Evolutionary conservation across 2,797 vertebrate genomes (phyloP), one percentile per base, ranked within the genome.

Genomic region (Fratercula arctica): DNA sequence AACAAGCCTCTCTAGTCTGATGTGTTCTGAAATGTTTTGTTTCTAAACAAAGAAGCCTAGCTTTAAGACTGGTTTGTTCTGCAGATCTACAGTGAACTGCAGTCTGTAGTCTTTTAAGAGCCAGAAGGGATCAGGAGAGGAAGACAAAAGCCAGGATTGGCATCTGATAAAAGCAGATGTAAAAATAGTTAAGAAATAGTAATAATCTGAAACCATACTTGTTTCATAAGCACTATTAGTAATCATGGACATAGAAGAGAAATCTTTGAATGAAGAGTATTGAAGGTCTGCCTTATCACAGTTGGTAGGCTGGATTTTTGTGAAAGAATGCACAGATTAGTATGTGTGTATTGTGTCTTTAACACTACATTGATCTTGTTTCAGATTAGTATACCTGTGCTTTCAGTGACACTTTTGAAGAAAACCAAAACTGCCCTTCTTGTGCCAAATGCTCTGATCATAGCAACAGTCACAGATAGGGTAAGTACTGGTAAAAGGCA

Each of bases 381-480:
- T 96, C 98, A 99, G 99, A 99, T 99, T 88, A 98, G 97, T 70
- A 99, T 99, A 96, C 99, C 99, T 3, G 99, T 98, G 41, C 81
- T 98, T 46, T 98, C 99, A 0, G 98, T 99, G 90, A 99, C 98
- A 10, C 92, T 98, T 85, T 97, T 99, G 97, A 99, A 99, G 98
- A 99, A 99, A 98, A 99, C 99, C 45, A 99, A 99, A 98, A 99
- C 99, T 28, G 99, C 99, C 59, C 98, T 99, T 91, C 97, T 99
- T 94, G 98, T 99, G 98, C 99, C 99, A 98, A 99, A 99, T 83
- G 99, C 99, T 56, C 96, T 99, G 84, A 98, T 99, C 81, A 98
- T 99, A 75, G 97, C 99, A 4, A 99, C 99, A 2, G 96, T 98
- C 20, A 98, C 98, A 24, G 99, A 99, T 57, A 98, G 98, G 97